Conservation (phyloP, 2,888 invertebrate species). For the Fabriciana adippe region DNA sequence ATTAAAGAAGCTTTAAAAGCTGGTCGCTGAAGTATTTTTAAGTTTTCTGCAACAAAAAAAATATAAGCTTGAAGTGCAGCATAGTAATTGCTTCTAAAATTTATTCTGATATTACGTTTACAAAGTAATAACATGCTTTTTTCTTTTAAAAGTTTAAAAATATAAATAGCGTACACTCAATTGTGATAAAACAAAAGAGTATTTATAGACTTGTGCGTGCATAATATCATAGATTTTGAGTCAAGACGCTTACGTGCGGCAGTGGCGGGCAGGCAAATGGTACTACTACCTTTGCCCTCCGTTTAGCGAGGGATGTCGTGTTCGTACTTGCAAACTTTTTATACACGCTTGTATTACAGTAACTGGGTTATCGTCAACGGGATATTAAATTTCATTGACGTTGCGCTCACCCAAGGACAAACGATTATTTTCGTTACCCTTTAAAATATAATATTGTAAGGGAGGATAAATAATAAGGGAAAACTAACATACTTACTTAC, state of each 20-base stretch:
- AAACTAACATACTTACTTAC: neutral
- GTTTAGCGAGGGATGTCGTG: slow-evolving; percentile 54
- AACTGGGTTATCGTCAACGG: slow-evolving; percentile 76
- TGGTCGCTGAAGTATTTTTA: slow-evolving; percentile 1
- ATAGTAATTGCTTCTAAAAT: too few relatives aligned
- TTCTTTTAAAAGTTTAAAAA: neutral
- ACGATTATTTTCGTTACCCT: slow-evolving; percentile 56
- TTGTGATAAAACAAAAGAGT: slow-evolving; percentile 1
- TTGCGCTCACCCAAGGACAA: slow-evolving; percentile 70
- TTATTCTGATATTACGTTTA: too few relatives aligned
- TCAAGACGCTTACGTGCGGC: slow-evolving; percentile 73
- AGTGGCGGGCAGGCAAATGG: slow-evolving; percentile 68
- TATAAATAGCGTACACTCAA: neutral
- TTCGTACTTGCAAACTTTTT: slow-evolving; percentile 68
- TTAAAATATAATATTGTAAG: slow-evolving; percentile 47
- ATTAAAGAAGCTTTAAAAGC: slow-evolving; percentile 38
- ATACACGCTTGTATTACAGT: slow-evolving; percentile 67
- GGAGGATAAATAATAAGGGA: slow-evolving; percentile 43
- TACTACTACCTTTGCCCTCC: slow-evolving; percentile 60
- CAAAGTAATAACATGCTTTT: too few relatives aligned
- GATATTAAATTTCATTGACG: slow-evolving; percentile 79
- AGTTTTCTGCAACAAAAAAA: slow-evolving; percentile 37
- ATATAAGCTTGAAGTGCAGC: too few relatives aligned
- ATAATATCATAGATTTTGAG: slow-evolving; percentile 55
- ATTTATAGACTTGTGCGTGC: slow-evolving; percentile 54